A percentile compares a stretch with the other conserved stretches of the same genome.
These are phyloP conservation scores for Brotogeris chrysoptera DNA, from an alignment of 2,797 vertebrate species.

Conservation along the genomic window DNA sequence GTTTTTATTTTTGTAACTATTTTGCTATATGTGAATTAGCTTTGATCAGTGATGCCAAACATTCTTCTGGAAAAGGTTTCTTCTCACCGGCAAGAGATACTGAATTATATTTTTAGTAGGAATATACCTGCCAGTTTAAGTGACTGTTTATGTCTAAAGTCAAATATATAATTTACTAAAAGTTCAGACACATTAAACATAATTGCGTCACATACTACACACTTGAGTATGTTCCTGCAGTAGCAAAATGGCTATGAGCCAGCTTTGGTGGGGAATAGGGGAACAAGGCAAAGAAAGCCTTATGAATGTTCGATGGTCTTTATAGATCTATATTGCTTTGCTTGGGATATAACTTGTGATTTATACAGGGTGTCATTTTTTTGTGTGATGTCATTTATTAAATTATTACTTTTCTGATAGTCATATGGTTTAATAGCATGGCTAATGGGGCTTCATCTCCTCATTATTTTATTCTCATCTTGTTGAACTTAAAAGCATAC, in stretches of 20 bases:
- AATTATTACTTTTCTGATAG: not conserved
- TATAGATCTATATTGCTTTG: not conserved
- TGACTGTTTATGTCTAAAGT: not conserved
- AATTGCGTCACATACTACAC: not conserved
- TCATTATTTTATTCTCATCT: not conserved
- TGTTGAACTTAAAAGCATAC: constrained; percentile 80
- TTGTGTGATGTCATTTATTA: not conserved
- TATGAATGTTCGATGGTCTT: not conserved
- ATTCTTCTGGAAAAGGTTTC: not conserved
- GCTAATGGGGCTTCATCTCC: not conserved
- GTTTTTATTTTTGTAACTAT: not conserved
- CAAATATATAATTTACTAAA: not conserved
- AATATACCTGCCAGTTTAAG: not conserved
- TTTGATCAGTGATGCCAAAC: not conserved
- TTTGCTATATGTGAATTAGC: not conserved
- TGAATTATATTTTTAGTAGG: not conserved
- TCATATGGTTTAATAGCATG: not conserved
- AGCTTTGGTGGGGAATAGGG: not conserved
- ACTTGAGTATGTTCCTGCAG: not conserved
- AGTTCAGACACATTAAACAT: not conserved
- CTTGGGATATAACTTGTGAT: not conserved
- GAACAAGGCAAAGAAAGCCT: not conserved
- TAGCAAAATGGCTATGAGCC: not conserved
- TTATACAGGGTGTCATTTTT: not conserved
- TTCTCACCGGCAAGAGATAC: not conserved